Evolutionary conservation across 2,888 invertebrate species (phyloP).

Genomic region (Nomada goodeniana): DNA sequence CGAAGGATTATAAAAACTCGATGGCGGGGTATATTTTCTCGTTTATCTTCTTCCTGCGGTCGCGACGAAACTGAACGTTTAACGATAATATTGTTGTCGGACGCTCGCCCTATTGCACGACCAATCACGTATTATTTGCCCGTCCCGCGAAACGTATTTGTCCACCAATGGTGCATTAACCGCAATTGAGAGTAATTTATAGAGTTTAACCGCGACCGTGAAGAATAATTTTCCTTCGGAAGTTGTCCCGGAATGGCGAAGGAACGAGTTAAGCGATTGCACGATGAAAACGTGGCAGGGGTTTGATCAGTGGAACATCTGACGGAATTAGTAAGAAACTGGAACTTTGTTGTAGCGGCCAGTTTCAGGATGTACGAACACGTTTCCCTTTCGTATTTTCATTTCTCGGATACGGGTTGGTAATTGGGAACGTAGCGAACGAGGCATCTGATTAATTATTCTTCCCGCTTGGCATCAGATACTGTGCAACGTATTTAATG

Average conservation of each 20-base stretch:
- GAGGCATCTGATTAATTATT: conserved; percentile 36
- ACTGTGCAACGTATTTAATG: conserved; percentile 22
- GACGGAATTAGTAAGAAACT: not conserved
- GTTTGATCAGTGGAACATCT: conserved; percentile 9
- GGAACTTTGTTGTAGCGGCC: no score
- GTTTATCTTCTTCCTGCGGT: not conserved
- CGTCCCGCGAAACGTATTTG: not conserved
- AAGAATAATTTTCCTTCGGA: not conserved
- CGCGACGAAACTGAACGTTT: conserved; percentile 16
- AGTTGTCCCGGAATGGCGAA: not conserved
- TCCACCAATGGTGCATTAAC: no score
- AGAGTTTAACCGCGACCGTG: not conserved
- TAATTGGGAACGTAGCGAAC: conserved; percentile 6
- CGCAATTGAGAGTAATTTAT: conserved; percentile 24
- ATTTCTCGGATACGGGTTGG: not conserved
- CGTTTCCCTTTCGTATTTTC: not conserved
- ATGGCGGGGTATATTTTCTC: not conserved
- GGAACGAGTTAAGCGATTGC: not conserved
- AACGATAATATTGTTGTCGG: conserved; percentile 1
- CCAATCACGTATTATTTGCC: conserved; percentile 1
- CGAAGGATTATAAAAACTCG: conserved; percentile 42
- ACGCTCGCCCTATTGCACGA: conserved; percentile 12
- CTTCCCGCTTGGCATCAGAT: conserved; percentile 26
- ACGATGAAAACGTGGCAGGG: not conserved
- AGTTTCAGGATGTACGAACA: not conserved